Evolutionary conservation across 2,797 vertebrate species (phyloP), one percentile per base, ranked within the genome.

Genomic region (Synaphobranchus kaupii): DNA sequence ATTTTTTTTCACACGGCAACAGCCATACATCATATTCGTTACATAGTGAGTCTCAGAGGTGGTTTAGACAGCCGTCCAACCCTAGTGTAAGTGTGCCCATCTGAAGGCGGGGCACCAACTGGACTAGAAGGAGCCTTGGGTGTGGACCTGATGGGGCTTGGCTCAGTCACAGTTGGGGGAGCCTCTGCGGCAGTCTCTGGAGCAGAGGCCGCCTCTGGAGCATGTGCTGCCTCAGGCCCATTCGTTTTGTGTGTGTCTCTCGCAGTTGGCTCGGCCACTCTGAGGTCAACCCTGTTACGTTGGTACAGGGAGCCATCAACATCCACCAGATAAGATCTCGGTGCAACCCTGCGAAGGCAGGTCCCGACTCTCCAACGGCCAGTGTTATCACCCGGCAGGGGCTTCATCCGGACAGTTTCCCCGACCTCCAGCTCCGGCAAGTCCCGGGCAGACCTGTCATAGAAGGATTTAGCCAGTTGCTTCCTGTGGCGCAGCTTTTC

Each of bases 281-380:
- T n/a, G 0, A 78, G 88, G 39, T 88, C 85, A 5, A 88, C 85
- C 6, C 68, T 47, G 7, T 86, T 86, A 4, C 63, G 31, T 7
- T 31, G 60, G 25, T 84, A 86, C 0, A 78, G 34, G 28, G 66
- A 60, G 4, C 85, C 88, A n/a, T 88, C 52, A 0, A 86, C 81
- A 34, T 86, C n/a, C 66, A 88, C 88, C 31, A 88, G 52, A 66
- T 84, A 88, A 10, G 85, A 88, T 28, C 50, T 22, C 13, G 80
- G 88, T 10, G 78, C 88, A 4, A 86, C 63, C 63, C 84, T 80
- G 28, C 54, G 60, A 9, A 86, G 63, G 31, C 82, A 84, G 4
- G 52, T 66, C 2, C 83, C 85, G 8, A 28, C 50, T 48, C 44
- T 84, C 85, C 88, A 88, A 25, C 52, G 5, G 4, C 88, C 88